These are phyloP conservation scores for Orestias chungarensis DNA, from an alignment of 2,797 vertebrate species.

Conservation along the genomic window DNA sequence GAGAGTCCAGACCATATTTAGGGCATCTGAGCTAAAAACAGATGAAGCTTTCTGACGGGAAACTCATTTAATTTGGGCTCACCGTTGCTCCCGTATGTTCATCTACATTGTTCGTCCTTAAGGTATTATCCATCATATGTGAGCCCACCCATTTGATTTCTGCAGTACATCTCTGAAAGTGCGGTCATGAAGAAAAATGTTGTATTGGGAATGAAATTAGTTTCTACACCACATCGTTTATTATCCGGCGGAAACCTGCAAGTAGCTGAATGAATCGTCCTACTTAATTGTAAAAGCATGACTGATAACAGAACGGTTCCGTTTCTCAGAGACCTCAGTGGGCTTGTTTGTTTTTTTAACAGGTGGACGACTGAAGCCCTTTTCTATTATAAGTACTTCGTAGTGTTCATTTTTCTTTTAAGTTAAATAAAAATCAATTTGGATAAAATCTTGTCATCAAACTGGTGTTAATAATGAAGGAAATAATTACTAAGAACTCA, in stretches of 20 bases:
- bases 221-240: conserved; percentile 20
- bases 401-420: too few relatives aligned
- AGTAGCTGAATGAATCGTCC: conserved; percentile 7
- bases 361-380: background rate
- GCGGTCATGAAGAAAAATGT: conserved; percentile 18
- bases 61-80: conserved; percentile 10
- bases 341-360: background rate
- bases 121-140: conserved; percentile 21
- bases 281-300: conserved; percentile 14
- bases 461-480: background rate
- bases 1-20: conserved; percentile 18
- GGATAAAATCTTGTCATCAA: background rate
- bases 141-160: conserved; percentile 11
- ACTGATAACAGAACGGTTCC: background rate
- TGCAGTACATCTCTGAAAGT: conserved; percentile 20
- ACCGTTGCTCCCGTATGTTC: background rate
- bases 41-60: background rate
- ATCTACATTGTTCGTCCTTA: conserved; percentile 3
- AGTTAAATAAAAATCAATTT: background rate
- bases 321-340: background rate
- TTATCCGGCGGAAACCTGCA: conserved; percentile 21
- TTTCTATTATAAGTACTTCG: background rate
- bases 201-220: conserved; percentile 28
- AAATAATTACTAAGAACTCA: too few relatives aligned
- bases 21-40: conserved; percentile 8